phyloP scores from a whole-genome alignment of 2,797 vertebrate species.

The Platyrinchus mystaceus region DNA sequence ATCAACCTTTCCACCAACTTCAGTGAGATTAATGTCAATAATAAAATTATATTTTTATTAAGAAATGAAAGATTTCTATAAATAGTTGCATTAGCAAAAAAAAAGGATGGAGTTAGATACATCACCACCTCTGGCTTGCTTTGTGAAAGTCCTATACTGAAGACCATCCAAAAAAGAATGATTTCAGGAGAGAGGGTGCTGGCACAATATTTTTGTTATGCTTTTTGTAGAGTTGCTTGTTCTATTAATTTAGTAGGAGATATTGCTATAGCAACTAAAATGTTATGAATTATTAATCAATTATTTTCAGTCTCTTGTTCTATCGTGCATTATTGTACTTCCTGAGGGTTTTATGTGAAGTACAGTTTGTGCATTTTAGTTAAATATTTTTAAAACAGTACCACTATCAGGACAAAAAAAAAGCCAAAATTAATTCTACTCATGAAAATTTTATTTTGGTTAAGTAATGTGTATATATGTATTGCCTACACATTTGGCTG shows the following conservation, averaged over 20 bases:
- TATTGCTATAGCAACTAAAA: background rate
- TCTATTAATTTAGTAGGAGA: background rate
- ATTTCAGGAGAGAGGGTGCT: background rate
- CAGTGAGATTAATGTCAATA: background rate
- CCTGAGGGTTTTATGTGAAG: background rate
- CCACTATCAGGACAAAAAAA: background rate
- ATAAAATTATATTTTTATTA: background rate
- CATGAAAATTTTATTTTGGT: slow-evolving; percentile 47
- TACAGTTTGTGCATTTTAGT: background rate
- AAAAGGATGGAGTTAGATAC: background rate
- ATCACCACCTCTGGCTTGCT: background rate
- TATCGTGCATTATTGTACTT: background rate
- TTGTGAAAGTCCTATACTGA: background rate
- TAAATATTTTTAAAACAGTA: slow-evolving; percentile 25
- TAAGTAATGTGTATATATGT: slow-evolving; percentile 14
- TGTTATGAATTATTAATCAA: slow-evolving; percentile 39
- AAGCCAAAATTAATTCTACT: slow-evolving; percentile 44
- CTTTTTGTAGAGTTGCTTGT: background rate
- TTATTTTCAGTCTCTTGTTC: background rate
- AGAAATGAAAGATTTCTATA: background rate
- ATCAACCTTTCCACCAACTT: background rate
- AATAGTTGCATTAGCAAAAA: background rate
- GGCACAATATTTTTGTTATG: background rate
- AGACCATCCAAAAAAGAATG: background rate
- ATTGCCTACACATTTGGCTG: slow-evolving; percentile 14